phyloP scores from a whole-genome alignment of 2,113 vertebrate species.

The Sporophila hypoxantha region DNA sequence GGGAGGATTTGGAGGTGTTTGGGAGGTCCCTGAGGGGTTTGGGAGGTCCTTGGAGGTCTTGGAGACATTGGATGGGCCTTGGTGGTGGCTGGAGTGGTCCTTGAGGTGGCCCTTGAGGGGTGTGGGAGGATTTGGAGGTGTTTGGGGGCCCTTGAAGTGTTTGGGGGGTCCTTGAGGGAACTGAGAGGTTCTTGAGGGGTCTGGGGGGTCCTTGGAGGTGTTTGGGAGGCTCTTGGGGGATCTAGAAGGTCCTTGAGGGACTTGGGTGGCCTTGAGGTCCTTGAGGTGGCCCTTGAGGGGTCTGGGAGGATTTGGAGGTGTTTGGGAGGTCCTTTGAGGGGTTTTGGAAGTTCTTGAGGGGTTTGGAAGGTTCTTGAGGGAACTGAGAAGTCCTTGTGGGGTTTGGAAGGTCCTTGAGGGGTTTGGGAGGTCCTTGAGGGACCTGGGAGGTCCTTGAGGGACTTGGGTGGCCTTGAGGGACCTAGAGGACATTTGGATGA shows the following conservation, averaged over 20 bases:
- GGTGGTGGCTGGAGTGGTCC: no score
- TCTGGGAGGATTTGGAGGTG: not conserved
- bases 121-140: fast-evolving
- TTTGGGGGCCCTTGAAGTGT: no score
- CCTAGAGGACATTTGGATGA: no score
- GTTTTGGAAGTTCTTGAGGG: no score
- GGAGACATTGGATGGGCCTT: no score
- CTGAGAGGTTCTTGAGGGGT: fast-evolving
- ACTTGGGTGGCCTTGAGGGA: not conserved
- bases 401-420: not conserved
- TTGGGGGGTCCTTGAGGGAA: fast-evolving
- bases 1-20: no score
- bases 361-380: not conserved
- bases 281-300: no score
- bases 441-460: fast-evolving
- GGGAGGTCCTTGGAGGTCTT: no score
- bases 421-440: no score
- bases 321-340: not conserved
- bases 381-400: not conserved
- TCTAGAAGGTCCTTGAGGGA: not conserved
- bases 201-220: fast-evolving
- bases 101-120: fast-evolving
- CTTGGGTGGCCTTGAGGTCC: fast-evolving
- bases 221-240: not conserved
- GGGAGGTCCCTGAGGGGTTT: no score